Conservation (phyloP, 2,113 vertebrate species). For the Reinhardtius hippoglossoides region DNA sequence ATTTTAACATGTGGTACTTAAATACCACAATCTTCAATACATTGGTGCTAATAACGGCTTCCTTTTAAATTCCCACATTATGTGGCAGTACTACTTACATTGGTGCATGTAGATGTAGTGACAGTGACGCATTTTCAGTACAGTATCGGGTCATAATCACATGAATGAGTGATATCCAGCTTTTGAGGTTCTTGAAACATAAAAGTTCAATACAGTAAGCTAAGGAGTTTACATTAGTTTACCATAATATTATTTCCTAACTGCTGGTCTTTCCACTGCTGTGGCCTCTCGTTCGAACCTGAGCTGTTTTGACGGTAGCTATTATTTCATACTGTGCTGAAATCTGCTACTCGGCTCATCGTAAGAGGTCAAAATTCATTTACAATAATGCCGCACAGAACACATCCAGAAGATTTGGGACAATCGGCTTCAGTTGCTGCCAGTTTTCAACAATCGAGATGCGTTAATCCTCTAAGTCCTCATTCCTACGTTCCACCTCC, state of each 20-base stretch:
- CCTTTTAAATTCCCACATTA: not conserved
- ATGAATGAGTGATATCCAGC: not conserved
- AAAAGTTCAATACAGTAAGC: constrained; percentile 2
- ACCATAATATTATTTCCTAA: too few species aligned
- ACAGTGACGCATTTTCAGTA: constrained; percentile 9
- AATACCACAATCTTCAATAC: constrained; percentile 9
- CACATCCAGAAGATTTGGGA: not conserved
- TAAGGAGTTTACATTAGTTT: not conserved
- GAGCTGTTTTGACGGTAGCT: constrained; percentile 28
- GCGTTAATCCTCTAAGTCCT: not conserved
- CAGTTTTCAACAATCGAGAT: not conserved
- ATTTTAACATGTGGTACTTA: not conserved
- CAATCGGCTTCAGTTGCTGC: constrained; percentile 10
- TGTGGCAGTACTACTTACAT: constrained; percentile 1
- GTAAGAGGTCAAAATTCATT: not conserved
- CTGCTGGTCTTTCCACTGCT: too few species aligned
- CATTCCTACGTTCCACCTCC: not conserved
- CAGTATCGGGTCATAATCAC: constrained; percentile 36
- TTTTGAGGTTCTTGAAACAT: constrained; percentile 11
- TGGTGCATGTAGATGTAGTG: constrained; percentile 11
- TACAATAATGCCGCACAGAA: not conserved
- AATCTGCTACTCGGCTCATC: not conserved
- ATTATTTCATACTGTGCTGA: constrained; percentile 32
- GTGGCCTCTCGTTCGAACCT: constrained; percentile 2
- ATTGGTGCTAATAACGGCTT: constrained; percentile 41